Conservation (phyloP, 1,140 invertebrate genomes). For the Tenebrio molitor region DNA sequence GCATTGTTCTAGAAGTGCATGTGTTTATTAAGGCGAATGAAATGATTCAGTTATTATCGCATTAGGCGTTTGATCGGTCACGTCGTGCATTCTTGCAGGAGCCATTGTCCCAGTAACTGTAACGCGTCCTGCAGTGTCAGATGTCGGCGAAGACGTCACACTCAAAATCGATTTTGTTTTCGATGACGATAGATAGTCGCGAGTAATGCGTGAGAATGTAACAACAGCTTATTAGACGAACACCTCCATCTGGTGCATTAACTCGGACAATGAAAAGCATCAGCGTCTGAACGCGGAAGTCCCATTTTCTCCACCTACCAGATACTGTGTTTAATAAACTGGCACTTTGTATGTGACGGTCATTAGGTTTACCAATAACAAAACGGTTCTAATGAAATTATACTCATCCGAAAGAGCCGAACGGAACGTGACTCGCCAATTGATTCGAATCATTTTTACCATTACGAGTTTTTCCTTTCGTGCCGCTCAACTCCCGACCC, state of each 20-base stretch:
- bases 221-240: slow-evolving; percentile 27
- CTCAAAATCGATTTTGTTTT: slow-evolving; percentile 26
- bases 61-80: background rate
- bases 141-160: background rate
- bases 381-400: slow-evolving; percentile 21
- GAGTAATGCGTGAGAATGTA: slow-evolving; percentile 39
- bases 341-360: slow-evolving; percentile 5
- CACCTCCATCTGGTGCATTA: slow-evolving; percentile 39
- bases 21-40: slow-evolving; percentile 4
- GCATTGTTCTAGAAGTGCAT: slow-evolving; percentile 32
- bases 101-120: background rate
- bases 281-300: slow-evolving; percentile 17
- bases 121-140: background rate
- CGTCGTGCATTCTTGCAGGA: background rate
- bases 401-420: background rate
- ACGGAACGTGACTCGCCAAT: background rate
- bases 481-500: background rate
- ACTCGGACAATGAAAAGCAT: slow-evolving; percentile 30
- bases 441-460: background rate
- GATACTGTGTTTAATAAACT: slow-evolving; percentile 25
- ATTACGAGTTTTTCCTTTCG: background rate
- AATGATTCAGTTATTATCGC: slow-evolving; percentile 34
- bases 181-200: background rate
- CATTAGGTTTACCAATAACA: slow-evolving; percentile 1
- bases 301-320: slow-evolving; percentile 14